Conservation (phyloP, 1,140 invertebrate species). For the Cyphomyrmex costatus region DNA sequence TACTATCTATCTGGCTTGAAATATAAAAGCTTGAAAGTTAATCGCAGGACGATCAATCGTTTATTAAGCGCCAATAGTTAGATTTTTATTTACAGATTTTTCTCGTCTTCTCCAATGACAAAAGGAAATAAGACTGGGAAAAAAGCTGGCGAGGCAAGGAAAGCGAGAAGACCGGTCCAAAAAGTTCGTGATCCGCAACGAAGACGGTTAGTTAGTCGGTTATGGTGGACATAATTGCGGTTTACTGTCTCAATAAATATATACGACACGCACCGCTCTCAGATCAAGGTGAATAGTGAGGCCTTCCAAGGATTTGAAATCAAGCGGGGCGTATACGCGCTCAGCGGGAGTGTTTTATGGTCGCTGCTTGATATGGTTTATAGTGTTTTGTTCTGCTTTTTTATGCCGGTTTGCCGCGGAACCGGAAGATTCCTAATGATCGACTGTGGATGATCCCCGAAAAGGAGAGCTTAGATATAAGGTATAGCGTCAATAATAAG, state of each 20-base stretch:
- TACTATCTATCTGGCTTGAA: neutral
- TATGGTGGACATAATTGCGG: slow-evolving; percentile 81
- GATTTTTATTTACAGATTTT: neutral
- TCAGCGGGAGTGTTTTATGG: slow-evolving; percentile 73
- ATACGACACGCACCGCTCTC: slow-evolving; percentile 75
- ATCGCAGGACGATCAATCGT: neutral
- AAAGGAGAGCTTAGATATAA: slow-evolving; percentile 1
- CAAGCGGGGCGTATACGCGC: slow-evolving; percentile 62
- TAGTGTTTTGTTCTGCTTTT: slow-evolving; percentile 67
- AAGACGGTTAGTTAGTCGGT: slow-evolving; percentile 79
- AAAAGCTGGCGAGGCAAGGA: neutral
- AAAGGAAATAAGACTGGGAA: neutral
- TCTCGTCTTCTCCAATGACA: neutral
- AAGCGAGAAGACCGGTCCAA: slow-evolving; percentile 8
- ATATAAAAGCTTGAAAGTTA: neutral
- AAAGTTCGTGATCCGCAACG: slow-evolving; percentile 44
- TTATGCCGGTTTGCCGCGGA: slow-evolving; percentile 65
- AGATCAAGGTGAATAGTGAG: slow-evolving; percentile 44
- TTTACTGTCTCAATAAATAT: slow-evolving; percentile 85
- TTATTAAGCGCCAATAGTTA: neutral
- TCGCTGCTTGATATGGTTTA: slow-evolving; percentile 79
- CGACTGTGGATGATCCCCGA: slow-evolving; percentile 9
- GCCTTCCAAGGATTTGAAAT: slow-evolving; percentile 82
- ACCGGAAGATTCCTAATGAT: slow-evolving; percentile 79
- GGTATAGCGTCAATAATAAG: slow-evolving; percentile 30